phyloP scores from a whole-genome alignment of 2,113 vertebrate species.

The Silurus meridionalis region DNA sequence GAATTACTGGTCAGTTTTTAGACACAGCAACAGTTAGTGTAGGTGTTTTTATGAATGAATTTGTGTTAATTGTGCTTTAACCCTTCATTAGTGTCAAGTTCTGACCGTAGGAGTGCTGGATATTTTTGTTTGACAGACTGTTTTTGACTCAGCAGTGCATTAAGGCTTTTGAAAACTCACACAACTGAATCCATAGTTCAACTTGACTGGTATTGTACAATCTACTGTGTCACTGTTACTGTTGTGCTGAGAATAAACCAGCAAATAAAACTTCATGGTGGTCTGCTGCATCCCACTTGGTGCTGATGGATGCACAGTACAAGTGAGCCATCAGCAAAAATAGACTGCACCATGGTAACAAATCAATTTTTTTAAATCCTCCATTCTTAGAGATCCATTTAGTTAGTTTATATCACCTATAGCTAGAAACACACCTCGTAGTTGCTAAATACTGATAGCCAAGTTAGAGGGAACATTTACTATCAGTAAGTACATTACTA shows the following conservation, averaged over 20 bases:
- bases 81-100: not conserved
- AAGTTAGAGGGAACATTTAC: not conserved
- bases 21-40: not conserved
- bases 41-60: not conserved
- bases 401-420: not conserved
- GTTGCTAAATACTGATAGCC: not conserved
- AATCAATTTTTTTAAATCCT: not conserved
- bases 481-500: not conserved
- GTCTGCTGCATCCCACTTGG: not conserved
- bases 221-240: not conserved
- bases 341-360: not conserved
- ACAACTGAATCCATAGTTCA: no score
- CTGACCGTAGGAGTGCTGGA: not conserved
- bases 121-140: not conserved
- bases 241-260: not conserved
- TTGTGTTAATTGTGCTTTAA: conserved; percentile 5
- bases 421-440: not conserved
- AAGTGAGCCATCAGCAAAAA: not conserved
- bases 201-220: not conserved
- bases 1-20: not conserved
- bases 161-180: not conserved
- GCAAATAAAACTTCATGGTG: not conserved
- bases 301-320: not conserved
- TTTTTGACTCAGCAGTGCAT: not conserved
- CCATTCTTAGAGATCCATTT: not conserved